phyloP scores from a whole-genome alignment of 2,888 invertebrate genomes.

The Ischnus inquisitorius region DNA sequence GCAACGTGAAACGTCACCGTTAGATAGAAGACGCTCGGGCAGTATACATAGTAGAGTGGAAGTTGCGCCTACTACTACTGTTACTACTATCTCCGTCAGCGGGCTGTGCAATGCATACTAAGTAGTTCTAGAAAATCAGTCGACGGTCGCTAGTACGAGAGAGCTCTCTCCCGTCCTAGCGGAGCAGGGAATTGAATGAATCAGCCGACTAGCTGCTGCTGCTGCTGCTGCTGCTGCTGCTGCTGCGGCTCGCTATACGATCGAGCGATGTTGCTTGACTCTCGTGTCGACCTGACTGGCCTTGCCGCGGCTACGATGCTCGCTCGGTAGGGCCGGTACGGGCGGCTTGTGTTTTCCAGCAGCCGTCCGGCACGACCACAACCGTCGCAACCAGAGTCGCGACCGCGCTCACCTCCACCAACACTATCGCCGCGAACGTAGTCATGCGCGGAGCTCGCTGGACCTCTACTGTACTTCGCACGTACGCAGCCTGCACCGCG shows the following conservation, averaged over 20 bases:
- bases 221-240: constrained; percentile 21
- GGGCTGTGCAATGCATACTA: constrained; percentile 76
- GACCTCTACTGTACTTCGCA: constrained; percentile 17
- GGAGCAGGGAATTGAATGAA: constrained; percentile 75
- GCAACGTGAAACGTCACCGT: constrained; percentile 59
- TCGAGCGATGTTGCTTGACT: constrained; percentile 37
- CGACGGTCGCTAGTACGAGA: constrained; percentile 69
- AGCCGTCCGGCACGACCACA: constrained; percentile 51
- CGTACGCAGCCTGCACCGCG: neutral
- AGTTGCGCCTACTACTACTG: constrained; percentile 57
- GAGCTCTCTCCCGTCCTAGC: constrained; percentile 42
- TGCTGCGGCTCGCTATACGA: constrained; percentile 14
- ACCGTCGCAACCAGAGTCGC: constrained; percentile 58
- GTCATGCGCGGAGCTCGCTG: constrained; percentile 23
- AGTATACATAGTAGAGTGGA: constrained; percentile 39
- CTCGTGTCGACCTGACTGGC: constrained; percentile 56
- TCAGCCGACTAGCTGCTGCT: constrained; percentile 64
- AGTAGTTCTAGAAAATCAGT: constrained; percentile 77
- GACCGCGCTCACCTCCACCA: constrained; percentile 44
- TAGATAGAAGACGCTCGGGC: constrained; percentile 70
- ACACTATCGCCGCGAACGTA: constrained; percentile 33
- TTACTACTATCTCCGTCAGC: constrained; percentile 66
- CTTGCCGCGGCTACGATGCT: constrained; percentile 27
- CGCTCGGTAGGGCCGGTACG: neutral
- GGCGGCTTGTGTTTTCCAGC: constrained; percentile 32